Evolutionary conservation across 1,140 invertebrate genomes (phyloP).

Genomic region (Danaus plexippus): DNA sequence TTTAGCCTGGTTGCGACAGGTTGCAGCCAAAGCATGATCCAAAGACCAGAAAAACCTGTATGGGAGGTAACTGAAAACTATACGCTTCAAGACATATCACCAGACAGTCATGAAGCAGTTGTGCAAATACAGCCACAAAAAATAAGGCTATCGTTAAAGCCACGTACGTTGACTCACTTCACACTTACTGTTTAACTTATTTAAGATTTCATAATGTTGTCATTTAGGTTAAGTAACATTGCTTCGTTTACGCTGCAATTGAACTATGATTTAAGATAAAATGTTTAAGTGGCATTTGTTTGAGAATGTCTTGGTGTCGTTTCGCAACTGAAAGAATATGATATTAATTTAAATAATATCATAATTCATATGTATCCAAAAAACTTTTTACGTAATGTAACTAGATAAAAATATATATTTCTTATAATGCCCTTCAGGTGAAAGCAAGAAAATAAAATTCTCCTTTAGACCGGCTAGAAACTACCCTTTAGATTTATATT

Average conservation of each 20-base stretch:
- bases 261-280: too few species aligned
- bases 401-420: background rate
- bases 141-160: conserved; percentile 53
- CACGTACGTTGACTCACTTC: conserved; percentile 35
- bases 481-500: conserved; percentile 94
- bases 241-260: background rate
- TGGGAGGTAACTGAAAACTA: conserved; percentile 49
- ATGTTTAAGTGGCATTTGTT: too few species aligned
- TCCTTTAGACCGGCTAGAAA: conserved; percentile 78
- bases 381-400: too few species aligned
- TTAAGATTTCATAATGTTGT: background rate
- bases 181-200: background rate
- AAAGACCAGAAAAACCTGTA: conserved; percentile 42
- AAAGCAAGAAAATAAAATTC: conserved; percentile 70
- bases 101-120: conserved; percentile 36
- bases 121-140: conserved; percentile 65
- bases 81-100: conserved; percentile 48
- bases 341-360: too few species aligned
- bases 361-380: too few species aligned
- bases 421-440: conserved; percentile 51
- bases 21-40: conserved; percentile 53
- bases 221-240: background rate
- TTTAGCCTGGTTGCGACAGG: conserved; percentile 50
- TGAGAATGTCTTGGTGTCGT: too few species aligned
- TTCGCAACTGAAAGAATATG: too few species aligned